Evolutionary conservation across 2,113 vertebrate genomes (phyloP).

Genomic region (Progne subis): DNA sequence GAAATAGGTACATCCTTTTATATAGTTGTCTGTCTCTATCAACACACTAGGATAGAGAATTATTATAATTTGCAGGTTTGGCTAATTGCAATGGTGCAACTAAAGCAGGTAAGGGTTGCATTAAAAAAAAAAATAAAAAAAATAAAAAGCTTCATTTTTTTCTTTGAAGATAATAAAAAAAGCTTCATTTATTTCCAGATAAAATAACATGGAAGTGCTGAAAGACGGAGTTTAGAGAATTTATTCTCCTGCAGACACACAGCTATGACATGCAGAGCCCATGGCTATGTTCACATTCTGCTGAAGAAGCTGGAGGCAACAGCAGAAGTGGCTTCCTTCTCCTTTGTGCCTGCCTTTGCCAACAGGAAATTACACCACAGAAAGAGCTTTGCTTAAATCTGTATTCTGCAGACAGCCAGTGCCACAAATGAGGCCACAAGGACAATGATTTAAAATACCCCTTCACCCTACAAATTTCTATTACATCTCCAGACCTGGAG

Average conservation of each 20-base stretch:
- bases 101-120: background rate
- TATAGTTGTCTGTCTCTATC: background rate
- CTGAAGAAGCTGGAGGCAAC: background rate
- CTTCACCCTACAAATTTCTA: background rate
- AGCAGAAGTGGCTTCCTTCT: background rate
- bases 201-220: background rate
- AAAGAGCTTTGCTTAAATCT: background rate
- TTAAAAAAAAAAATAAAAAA: background rate
- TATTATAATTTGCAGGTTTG: background rate
- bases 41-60: background rate
- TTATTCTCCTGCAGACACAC: background rate
- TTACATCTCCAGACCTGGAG: background rate
- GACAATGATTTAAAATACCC: background rate
- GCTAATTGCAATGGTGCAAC: background rate
- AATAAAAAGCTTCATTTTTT: background rate
- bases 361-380: background rate
- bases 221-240: background rate
- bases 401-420: background rate
- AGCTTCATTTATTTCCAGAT: background rate
- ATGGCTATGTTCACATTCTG: background rate
- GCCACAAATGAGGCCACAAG: background rate
- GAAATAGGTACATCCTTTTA: background rate
- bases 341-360: background rate
- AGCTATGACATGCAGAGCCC: background rate
- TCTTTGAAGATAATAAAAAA: background rate